Evolutionary conservation across 2,113 vertebrate genomes (phyloP).

Genomic region (Parotia lawesii): DNA sequence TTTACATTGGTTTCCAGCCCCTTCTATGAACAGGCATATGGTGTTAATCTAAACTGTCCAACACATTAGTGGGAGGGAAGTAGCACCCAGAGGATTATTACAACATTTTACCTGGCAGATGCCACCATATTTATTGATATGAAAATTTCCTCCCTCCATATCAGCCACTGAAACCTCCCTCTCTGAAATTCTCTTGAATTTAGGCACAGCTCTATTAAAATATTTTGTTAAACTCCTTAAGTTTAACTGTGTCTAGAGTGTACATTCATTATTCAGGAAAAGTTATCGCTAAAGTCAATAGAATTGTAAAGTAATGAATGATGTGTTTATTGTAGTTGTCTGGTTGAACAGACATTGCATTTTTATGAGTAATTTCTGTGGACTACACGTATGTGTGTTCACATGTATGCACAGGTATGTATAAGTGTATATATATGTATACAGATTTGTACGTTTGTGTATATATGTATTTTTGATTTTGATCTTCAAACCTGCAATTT

Average conservation of each 20-base stretch:
- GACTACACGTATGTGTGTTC: not conserved
- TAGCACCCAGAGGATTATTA: conserved; percentile 4
- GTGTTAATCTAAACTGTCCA: not conserved
- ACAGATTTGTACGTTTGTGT: not conserved
- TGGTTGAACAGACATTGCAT: not conserved
- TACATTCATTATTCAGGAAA: not conserved
- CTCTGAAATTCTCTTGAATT: not conserved
- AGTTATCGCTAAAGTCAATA: not conserved
- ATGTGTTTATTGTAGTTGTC: not conserved
- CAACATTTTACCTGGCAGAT: conserved; percentile 13
- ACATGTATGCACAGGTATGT: not conserved
- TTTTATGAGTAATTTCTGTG: conserved; percentile 26
- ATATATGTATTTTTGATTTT: not conserved
- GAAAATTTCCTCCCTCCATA: not conserved
- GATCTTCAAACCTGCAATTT: conserved; percentile 1
- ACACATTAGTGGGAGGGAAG: not conserved
- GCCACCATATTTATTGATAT: not conserved
- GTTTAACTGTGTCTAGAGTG: not conserved
- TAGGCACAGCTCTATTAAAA: not conserved
- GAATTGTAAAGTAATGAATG: not conserved
- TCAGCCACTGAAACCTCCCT: not conserved
- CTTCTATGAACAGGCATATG: not conserved
- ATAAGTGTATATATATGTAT: not conserved
- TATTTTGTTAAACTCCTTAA: not conserved
- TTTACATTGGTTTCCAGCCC: not conserved